These are phyloP conservation scores for Heteromyza rotundicornis DNA, from an alignment of 2,888 invertebrate genomes.

Conservation along the genomic window DNA sequence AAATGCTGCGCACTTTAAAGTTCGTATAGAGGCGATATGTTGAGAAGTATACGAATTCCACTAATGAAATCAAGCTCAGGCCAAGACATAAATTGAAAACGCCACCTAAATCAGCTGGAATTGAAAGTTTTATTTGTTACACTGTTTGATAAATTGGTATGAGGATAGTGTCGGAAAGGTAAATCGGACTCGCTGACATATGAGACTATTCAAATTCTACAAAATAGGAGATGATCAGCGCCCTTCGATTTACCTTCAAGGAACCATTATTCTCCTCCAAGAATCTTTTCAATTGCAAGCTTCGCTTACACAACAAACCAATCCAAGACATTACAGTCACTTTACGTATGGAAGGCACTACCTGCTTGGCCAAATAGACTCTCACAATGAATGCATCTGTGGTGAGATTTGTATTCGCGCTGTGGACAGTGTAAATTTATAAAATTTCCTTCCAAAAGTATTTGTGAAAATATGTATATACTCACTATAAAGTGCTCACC, in stretches of 20 bases:
- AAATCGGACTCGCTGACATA: neutral
- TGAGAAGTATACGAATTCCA: constrained; percentile 59
- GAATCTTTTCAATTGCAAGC: too few species aligned
- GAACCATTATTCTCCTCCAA: too few species aligned
- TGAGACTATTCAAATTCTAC: neutral
- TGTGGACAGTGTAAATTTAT: constrained; percentile 21
- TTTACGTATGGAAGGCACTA: constrained; percentile 56
- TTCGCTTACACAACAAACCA: constrained; percentile 56
- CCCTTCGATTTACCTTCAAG: too few species aligned
- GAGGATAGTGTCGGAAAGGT: neutral
- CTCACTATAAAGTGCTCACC: constrained; percentile 56
- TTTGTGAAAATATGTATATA: constrained; percentile 4
- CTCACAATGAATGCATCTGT: constrained; percentile 54
- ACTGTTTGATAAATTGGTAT: too few species aligned
- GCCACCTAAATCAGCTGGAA: constrained; percentile 60
- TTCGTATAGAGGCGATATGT: constrained; percentile 50
- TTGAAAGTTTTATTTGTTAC: too few species aligned
- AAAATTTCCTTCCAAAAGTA: neutral
- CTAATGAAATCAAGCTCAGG: constrained; percentile 56
- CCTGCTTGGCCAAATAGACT: constrained; percentile 58
- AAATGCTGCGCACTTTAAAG: constrained; percentile 34
- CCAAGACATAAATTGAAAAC: constrained; percentile 61
- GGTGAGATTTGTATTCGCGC: constrained; percentile 38
- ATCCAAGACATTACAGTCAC: constrained; percentile 62
- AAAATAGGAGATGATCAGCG: too few species aligned